A percentile compares a stretch with the other conserved stretches of the same genome.
phyloP scores from a whole-genome alignment of 2,888 invertebrate species.

The Calliphora vomitoria region DNA sequence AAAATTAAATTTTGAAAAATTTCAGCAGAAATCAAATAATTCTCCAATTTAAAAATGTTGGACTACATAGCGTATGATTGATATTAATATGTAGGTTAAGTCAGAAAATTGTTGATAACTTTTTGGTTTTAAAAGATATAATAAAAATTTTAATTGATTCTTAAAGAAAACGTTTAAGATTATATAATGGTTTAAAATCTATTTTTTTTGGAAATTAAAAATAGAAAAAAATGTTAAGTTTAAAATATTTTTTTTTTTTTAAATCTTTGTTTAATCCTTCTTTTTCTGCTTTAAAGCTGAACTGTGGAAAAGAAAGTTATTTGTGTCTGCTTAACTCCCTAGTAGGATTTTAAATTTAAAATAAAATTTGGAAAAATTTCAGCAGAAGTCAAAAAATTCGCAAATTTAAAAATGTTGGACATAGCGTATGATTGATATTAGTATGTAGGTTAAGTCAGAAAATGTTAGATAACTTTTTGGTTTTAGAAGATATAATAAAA shows the following conservation, averaged over 20 bases:
- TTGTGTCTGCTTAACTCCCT: neutral
- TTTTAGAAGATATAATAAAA: neutral
- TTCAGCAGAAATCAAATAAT: neutral
- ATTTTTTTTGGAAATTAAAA: no score
- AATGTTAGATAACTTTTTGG: neutral
- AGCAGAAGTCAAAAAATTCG: no score
- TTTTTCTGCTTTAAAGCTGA: no score
- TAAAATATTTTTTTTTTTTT: no score
- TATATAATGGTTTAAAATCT: neutral
- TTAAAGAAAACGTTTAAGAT: neutral
- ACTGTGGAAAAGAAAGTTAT: no score
- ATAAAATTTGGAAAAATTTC: neutral
- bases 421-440: conserved; percentile 20
- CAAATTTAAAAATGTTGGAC: no score
- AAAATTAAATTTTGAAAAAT: neutral
- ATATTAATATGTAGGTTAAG: neutral
- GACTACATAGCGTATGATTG: neutral
- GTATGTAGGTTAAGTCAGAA: neutral
- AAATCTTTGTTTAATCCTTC: no score
- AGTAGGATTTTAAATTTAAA: neutral
- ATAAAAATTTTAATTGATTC: neutral
- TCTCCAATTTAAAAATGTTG: no score
- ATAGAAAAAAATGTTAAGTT: neutral
- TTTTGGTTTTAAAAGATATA: neutral
- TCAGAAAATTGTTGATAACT: no score